These are phyloP conservation scores for Chloroceryle inda DNA, from an alignment of 2,797 vertebrate genomes.

Conservation along the genomic window DNA sequence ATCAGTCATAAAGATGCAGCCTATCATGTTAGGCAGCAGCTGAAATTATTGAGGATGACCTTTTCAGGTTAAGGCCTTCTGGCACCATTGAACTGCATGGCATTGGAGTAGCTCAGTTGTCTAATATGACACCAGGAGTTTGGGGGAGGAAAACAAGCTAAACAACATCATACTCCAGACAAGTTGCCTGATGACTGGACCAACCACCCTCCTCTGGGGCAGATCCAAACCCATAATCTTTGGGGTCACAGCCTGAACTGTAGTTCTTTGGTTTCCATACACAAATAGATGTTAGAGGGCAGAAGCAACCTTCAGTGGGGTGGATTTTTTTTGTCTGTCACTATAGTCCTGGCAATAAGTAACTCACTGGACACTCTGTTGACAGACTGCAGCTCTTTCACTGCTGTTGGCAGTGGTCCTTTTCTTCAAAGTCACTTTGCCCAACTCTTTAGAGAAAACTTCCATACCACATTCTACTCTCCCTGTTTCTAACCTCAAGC, in stretches of 20 bases:
- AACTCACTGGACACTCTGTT: neutral
- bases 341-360: neutral
- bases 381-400: neutral
- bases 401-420: neutral
- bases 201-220: neutral
- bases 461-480: neutral
- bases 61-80: neutral
- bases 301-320: neutral
- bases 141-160: neutral
- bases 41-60: neutral
- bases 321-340: neutral
- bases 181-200: neutral
- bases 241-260: neutral
- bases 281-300: neutral
- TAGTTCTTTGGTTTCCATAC: neutral
- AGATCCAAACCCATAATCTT: neutral
- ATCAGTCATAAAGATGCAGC: neutral
- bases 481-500: neutral
- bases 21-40: neutral
- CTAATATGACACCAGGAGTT: neutral
- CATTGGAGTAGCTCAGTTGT: neutral
- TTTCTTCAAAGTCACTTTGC: conserved; percentile 24
- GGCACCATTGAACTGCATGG: neutral
- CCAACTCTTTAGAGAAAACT: neutral
- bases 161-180: neutral